Base-by-base conservation (phyloP, 2,113 vertebrate genomes). In the Rhinolophus sinicus region DNA sequence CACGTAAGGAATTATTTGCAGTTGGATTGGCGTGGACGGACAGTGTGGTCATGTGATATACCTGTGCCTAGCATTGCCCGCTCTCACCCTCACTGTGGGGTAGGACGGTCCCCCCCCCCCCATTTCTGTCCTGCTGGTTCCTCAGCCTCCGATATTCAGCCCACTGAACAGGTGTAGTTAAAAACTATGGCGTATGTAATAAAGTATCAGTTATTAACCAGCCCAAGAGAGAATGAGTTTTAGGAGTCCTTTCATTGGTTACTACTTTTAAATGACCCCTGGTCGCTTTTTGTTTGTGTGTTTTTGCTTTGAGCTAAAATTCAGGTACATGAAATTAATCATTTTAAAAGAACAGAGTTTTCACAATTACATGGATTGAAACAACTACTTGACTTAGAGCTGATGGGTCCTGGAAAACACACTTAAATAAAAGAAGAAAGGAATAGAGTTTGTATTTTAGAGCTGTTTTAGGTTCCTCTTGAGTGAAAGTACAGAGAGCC, bases 21-120 rank as follows among this genome's bases (percentile, higher is more conserved):
- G 24, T 14, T 13, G 30, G 21, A 38, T 4, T 35, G 72, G 30
- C 0, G 5, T 54, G 35, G 52, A 6, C 0, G 3, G 80, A 24
- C 0, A 15, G 14, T n/a, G 0, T 11, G 3, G 11, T 4, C 15
- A 15, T 28, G 30, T 67, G 26, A 14, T 2, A 0, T 50, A 10
- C 50, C 47, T 28, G 28, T 8, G 47, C 7, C 1, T 35, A 3
- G 44, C 1, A 2, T 10, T 10, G n/a, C 30, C 21, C 35, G 70
- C 14, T 52, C 33, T 26, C 8, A 5, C 11, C 28, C 8, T 11
- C 9, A 10, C 8, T 15, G 28, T 8, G 28, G 64, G 58, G 58
- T 18, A 4, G n/a, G 83, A 1, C 62, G 15, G 6, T 8, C 26
- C 22, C 21, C 22, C 26, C 22, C 21, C 22, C 47, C 47, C 9